These are phyloP conservation scores for Zeugodacus cucurbitae DNA, from an alignment of 1,140 invertebrate genomes.

Conservation along the genomic window DNA sequence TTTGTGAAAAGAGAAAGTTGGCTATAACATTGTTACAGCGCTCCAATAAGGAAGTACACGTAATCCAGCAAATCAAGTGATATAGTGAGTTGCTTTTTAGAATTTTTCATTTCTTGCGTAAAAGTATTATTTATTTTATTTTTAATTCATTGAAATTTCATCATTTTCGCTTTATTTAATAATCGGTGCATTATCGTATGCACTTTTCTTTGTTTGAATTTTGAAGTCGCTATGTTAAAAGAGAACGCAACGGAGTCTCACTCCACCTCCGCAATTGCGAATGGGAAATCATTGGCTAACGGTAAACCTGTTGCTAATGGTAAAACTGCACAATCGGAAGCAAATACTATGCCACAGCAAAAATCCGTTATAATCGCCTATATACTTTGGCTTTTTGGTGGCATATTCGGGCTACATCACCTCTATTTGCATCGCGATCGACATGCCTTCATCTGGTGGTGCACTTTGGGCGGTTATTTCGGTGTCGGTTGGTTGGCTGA, in stretches of 20 bases:
- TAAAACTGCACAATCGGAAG: background rate
- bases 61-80: background rate
- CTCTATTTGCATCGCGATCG: slow-evolving; percentile 88
- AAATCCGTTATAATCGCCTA: slow-evolving; percentile 83
- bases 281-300: background rate
- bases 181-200: background rate
- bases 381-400: slow-evolving; percentile 87
- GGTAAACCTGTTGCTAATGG: slow-evolving; percentile 19
- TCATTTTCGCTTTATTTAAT: background rate
- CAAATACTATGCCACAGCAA: slow-evolving; percentile 55
- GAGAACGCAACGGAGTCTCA: background rate
- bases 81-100: too few relatives aligned
- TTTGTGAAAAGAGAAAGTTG: slow-evolving; percentile 42
- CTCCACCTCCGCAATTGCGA: background rate
- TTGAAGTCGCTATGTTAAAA: background rate
- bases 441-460: slow-evolving; percentile 92
- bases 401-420: slow-evolving; percentile 89
- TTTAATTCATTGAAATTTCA: background rate
- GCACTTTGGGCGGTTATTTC: slow-evolving; percentile 85
- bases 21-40: background rate
- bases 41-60: background rate
- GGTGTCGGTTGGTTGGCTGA: slow-evolving; percentile 89
- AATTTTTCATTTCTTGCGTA: background rate
- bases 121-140: background rate
- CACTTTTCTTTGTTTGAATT: slow-evolving; percentile 19